Percentiles rank a stretch among this genome's conserved stretches.
phyloP scores from a whole-genome alignment of 2,888 invertebrate species.

The Sesia bembeciformis region DNA sequence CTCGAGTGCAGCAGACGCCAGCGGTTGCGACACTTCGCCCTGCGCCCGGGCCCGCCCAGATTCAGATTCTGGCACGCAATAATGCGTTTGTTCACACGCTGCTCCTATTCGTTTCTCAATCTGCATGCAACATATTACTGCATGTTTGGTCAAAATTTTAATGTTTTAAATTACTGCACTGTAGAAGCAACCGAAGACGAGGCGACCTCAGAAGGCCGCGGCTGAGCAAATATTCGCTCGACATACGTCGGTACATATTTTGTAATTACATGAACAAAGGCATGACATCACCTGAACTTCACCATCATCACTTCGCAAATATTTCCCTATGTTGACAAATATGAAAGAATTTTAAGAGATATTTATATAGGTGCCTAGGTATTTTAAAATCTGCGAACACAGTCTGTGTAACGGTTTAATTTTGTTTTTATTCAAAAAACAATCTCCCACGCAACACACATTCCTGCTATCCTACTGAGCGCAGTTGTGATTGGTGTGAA shows the following conservation, averaged over 20 bases:
- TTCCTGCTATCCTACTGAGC: no score
- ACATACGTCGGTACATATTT: slow-evolving; percentile 7
- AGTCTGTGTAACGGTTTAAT: no score
- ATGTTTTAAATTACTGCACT: background rate
- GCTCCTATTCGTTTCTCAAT: background rate
- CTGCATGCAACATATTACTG: background rate
- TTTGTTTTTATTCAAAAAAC: no score
- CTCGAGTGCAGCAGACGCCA: slow-evolving; percentile 42
- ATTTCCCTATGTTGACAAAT: background rate
- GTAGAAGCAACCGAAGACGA: slow-evolving; percentile 23
- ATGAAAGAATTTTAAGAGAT: no score
- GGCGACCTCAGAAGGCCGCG: slow-evolving; percentile 62
- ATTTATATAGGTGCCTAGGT: no score
- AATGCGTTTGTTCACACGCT: slow-evolving; percentile 2
- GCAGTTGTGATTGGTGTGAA: no score
- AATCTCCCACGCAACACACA: no score
- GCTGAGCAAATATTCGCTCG: slow-evolving; percentile 46
- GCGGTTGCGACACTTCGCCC: slow-evolving; percentile 47
- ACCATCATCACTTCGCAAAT: background rate
- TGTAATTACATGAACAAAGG: background rate
- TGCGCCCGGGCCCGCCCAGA: slow-evolving; percentile 8
- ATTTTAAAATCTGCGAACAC: no score
- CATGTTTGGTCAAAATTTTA: background rate
- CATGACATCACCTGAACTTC: slow-evolving; percentile 37
- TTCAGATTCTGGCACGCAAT: background rate